Base-by-base conservation (phyloP, 2,888 invertebrate species). In the Amphipyra tragopoginis region DNA sequence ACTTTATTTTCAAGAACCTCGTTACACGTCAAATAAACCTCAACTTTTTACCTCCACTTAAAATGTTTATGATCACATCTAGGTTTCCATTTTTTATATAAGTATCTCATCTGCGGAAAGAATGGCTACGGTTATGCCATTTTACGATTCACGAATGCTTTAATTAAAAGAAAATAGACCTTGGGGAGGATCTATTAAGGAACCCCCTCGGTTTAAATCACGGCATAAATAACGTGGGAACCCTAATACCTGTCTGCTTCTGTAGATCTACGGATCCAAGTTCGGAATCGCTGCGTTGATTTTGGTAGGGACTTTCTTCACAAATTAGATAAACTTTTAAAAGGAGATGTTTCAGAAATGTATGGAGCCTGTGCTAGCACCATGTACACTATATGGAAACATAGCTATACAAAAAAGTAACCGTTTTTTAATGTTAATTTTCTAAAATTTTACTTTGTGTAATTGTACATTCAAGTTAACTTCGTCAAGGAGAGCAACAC, bases 101-200 rank as follows among this genome's bases (percentile, higher is more conserved):
- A 76, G 63, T 56, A 70, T 61, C 58, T 70, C 71, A 53, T 76
- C 66, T 58, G 61, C 40, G 26, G 45, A 64, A 72, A 70, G 66
- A 66, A 75, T 76, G 65, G 61, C 66, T 44, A 51, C 56, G 40
- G 44, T 51, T 70, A 63, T 65, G 58, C 60, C 50, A 45, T 51
- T 76, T 75, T 76, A 76, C 66, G 71, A 76, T 70, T 73, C 77
- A 51, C 60, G 48, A 73, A 73, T 61, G 66, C 70, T 75, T 76
- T 75, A 75, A 75, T 75, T 75, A 75, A 75, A 76, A 65, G 63
- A 76, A 72, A 76, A 75, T 75, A 64, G 58, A 64, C 73, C 63
- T 61, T 61, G 49, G 70, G 60, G 70, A 45, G 51, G 56, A 76
- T 70, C 63, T 66, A 76, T 73, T 73, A 76, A 61, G 70, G 58